Evolutionary conservation across 2,797 vertebrate species (phyloP), one percentile per base, ranked within the genome.

Genomic region (Peromyscus melanophrys): DNA sequence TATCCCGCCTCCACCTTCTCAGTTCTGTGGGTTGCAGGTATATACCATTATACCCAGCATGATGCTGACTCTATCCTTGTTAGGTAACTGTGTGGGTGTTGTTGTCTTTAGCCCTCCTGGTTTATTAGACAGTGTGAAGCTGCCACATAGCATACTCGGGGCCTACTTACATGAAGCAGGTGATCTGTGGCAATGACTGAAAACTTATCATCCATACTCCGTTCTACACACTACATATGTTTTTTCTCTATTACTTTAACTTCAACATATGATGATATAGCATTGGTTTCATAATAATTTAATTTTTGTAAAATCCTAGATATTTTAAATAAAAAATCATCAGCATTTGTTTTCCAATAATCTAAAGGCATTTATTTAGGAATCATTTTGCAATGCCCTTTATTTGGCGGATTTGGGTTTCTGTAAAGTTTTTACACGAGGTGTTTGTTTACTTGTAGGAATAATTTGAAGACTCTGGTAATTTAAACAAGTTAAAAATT

Each of bases 281-380:
- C 7, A 52, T 3, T 43, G 21, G 17, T 11, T 82, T 94, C 27
- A 92, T 52, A 75, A 94, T 73, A 83, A 55, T 55, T 55, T 27
- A 91, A 82, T 29, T n/a, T 43, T 89, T 73, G 55, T 87, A 96
- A 92, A 95, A 78, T 67, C 6, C 52, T 90, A n/a, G 16, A 65
- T 90, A 90, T 83, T 93, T 90, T 92, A 37, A 76, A 95, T 83
- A 55, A 76, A n/a, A 37, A 93, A 59, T 86, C 29, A 94, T 61
- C 57, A 86, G 82, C 78, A 87, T 92, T 86, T 86, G 76, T 81
- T 90, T 67, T 90, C 34, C 16, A 92, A 27, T n/a, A 83, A 19
- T 65, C 90, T 89, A 67, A 96, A 81, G 46, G 7, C 29, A 81
- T 91, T 86, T 86, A 82, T 92, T 90, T 69, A 12, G 9, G 84